Evolutionary conservation across 1,140 invertebrate genomes (phyloP), one percentile per base, ranked within the genome.

Genomic region (Bombus waltoni): DNA sequence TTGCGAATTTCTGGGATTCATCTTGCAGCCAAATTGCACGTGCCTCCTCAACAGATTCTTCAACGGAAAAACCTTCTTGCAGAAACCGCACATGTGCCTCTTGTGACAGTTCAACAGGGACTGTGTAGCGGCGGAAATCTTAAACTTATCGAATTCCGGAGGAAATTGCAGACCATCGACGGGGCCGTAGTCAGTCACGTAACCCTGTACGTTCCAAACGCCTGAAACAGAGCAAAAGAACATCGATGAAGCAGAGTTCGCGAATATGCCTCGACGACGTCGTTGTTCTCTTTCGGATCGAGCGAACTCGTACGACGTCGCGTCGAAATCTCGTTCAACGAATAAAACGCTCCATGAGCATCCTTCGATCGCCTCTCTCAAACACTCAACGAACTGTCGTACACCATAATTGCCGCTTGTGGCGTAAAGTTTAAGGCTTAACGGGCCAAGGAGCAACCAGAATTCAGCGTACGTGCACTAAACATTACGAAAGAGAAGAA

Each of bases 21-120:
- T 92, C 40, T 94, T 94, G 87, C 95, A 95, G 53, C 90, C 91
- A 66, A 93, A 94, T 68, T 95, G 94, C 75, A 95, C 89, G 82
- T 96, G 95, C 11, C 94, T 90, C 40, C 94, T 95, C 2, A 96
- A 87, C 35, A 95, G 87, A 8, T 92, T 94, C 81, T 93, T 95
- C 42, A 94, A 84, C 0, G 89, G 90, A 81, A 95, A 96, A 25
- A 91, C 87, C 38, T 94, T 94, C 74, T 93, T 94, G 82, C 95
- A 96, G 84, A 93, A 93, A 0, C 91, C 88, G 82, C 95, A 96
- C 8, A 78, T 59, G 71, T 94, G 87, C 2, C 87, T 89, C 65
- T 92, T 94, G 75, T 92, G 42, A 40, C 25, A 57, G 71, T 40
- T 62, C 59, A 38, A 35, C 35, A 75, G 47, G 13, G 80, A 13